A percentile compares a stretch with the other conserved stretches of the same genome.
Evolutionary conservation across 2,888 invertebrate genomes (phyloP).

Genomic region (Sclerodermus sp.): DNA sequence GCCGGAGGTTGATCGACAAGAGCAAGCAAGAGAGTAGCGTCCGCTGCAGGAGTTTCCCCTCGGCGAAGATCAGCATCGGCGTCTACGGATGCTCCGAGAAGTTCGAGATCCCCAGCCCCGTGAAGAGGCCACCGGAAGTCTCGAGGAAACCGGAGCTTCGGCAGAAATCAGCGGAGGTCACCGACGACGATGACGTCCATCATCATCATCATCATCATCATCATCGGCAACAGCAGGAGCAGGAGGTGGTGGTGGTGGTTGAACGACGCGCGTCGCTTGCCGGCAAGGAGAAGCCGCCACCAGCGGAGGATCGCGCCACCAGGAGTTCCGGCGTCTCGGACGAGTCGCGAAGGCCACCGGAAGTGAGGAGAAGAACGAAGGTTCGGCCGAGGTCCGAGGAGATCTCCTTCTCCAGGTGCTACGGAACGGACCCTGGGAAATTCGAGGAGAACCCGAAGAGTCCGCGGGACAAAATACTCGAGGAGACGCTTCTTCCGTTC

Average conservation of each 20-base stretch:
- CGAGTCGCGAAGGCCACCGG: neutral
- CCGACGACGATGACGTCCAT: slow-evolving; percentile 11
- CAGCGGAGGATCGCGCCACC: neutral
- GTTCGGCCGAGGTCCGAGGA: neutral
- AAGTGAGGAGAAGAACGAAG: too few relatives aligned
- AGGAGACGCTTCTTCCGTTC: too few relatives aligned
- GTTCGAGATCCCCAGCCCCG: slow-evolving; percentile 25
- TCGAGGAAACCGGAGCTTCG: slow-evolving; percentile 18
- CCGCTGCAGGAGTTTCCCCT: slow-evolving; percentile 28
- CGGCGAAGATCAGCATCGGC: slow-evolving; percentile 49
- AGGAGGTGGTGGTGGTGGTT: neutral
- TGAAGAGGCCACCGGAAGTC: slow-evolving; percentile 19
- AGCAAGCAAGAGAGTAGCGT: slow-evolving; percentile 25
- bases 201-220: too few relatives aligned
- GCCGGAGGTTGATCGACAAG: slow-evolving; percentile 42
- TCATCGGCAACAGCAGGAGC: too few relatives aligned
- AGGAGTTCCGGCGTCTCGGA: neutral
- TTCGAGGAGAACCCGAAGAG: neutral
- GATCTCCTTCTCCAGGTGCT: too few relatives aligned
- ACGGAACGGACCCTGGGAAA: too few relatives aligned
- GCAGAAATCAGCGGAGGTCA: slow-evolving; percentile 15
- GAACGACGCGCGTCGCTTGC: neutral
- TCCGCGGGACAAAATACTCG: neutral
- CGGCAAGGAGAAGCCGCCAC: too few relatives aligned
- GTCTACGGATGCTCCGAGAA: slow-evolving; percentile 47